These are phyloP conservation scores for Synergus gifuensis DNA, from an alignment of 2,888 invertebrate species.

Conservation along the genomic window DNA sequence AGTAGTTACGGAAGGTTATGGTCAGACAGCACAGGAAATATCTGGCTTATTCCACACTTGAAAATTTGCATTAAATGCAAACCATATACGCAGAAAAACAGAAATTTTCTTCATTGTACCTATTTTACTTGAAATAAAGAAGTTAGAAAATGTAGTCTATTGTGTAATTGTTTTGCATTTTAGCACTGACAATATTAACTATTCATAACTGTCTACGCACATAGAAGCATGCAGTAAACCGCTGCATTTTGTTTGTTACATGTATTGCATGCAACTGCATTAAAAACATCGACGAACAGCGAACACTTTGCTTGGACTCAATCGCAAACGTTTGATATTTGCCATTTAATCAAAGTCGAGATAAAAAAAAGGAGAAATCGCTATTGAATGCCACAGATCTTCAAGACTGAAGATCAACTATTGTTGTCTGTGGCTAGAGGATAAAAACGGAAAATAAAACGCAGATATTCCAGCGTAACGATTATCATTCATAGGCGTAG, in stretches of 20 bases:
- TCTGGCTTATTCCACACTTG: background rate
- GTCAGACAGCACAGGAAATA: background rate
- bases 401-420: background rate
- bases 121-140: too few species aligned
- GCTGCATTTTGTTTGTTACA: background rate
- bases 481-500: constrained; percentile 31
- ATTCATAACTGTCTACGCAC: background rate
- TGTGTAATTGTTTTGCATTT: background rate
- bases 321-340: background rate
- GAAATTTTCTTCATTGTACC: too few species aligned
- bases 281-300: too few species aligned
- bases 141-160: background rate
- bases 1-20: background rate
- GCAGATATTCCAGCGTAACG: background rate
- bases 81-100: too few species aligned
- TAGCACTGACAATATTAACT: background rate
- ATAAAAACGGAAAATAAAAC: constrained; percentile 18
- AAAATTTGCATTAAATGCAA: background rate
- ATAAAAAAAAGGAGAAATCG: constrained; percentile 12
- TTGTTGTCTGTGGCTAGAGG: constrained; percentile 6
- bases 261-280: too few species aligned
- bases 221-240: background rate
- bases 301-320: background rate
- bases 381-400: background rate
- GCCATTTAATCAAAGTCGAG: background rate